phyloP scores from a whole-genome alignment of 2,113 vertebrate genomes.

The Pelecanus crispus region DNA sequence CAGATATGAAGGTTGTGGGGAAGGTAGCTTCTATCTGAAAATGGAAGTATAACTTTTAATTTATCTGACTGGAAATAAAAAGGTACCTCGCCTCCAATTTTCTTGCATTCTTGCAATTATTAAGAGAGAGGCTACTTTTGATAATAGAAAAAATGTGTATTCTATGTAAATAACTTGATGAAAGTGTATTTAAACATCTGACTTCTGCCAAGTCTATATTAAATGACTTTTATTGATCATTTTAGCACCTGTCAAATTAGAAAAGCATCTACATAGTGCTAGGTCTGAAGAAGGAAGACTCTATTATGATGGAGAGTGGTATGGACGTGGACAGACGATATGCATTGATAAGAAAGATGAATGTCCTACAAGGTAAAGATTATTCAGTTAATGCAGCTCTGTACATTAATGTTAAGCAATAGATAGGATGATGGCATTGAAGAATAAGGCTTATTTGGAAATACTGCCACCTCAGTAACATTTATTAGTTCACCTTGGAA shows the following conservation, averaged over 20 bases:
- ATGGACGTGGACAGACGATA: conserved; percentile 90
- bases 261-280: conserved; percentile 88
- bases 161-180: neutral
- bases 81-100: neutral
- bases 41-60: neutral
- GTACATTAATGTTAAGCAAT: neutral
- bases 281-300: conserved; percentile 91
- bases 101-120: neutral
- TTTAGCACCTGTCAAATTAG: conserved; percentile 84
- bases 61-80: neutral
- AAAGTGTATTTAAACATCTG: neutral
- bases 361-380: conserved; percentile 86
- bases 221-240: conserved; percentile 32
- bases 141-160: neutral
- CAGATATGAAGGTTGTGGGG: neutral
- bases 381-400: neutral
- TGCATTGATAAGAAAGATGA: conserved; percentile 95
- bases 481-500: neutral
- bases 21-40: neutral
- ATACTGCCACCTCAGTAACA: neutral
- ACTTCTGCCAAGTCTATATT: neutral
- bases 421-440: neutral
- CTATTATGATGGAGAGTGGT: conserved; percentile 95
- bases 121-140: neutral
- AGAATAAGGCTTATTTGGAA: neutral